Conservation (phyloP, 2,888 invertebrate species). For the Hirtodrosophila trivittata region DNA sequence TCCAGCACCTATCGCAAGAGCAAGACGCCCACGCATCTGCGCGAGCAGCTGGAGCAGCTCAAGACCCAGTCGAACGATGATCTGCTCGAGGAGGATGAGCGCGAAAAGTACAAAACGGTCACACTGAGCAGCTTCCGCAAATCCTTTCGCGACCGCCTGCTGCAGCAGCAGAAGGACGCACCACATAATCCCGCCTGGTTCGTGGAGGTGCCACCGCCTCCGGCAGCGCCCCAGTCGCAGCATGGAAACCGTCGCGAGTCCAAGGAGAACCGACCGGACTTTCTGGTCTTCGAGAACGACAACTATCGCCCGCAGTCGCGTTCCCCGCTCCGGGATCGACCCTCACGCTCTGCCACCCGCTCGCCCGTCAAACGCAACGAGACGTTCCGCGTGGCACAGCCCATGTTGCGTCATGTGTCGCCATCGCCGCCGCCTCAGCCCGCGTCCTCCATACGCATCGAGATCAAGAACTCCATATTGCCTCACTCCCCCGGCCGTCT, state of each 20-base stretch:
- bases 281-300: conserved; percentile 81
- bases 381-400: conserved; percentile 74
- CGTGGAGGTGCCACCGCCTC: conserved; percentile 80
- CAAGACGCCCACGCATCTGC: conserved; percentile 75
- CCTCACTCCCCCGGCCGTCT: conserved; percentile 81
- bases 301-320: conserved; percentile 82
- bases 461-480: conserved; percentile 82
- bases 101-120: conserved; percentile 82
- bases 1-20: conserved; percentile 81
- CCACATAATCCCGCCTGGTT: conserved; percentile 83
- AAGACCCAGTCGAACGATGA: conserved; percentile 67
- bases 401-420: conserved; percentile 54
- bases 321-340: conserved; percentile 78
- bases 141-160: conserved; percentile 82
- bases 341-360: conserved; percentile 63
- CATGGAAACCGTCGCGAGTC: conserved; percentile 24
- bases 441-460: conserved; percentile 80
- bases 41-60: conserved; percentile 79
- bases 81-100: conserved; percentile 64
- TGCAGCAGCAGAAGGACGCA: conserved; percentile 79
- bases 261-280: conserved; percentile 73
- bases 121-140: conserved; percentile 83
- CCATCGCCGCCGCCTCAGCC: conserved; percentile 27
- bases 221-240: conserved; percentile 1
- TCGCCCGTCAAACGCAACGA: conserved; percentile 78